A percentile compares a stretch with the other conserved stretches of the same genome.
Conservation (phyloP, 2,797 vertebrate species). For the Vultur gryphus region DNA sequence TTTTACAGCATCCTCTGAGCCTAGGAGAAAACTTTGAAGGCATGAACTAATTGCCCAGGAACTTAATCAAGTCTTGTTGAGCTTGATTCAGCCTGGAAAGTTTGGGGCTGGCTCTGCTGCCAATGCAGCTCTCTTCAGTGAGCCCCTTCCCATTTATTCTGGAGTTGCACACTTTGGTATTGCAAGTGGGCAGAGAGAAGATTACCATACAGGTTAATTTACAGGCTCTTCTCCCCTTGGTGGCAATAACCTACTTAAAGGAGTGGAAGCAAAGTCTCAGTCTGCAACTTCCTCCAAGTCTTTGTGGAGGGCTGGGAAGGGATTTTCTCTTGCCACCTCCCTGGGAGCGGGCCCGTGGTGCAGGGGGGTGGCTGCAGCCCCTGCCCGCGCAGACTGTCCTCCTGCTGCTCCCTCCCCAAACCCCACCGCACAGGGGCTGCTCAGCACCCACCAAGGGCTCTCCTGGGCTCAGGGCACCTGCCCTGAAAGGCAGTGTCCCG, state of each 20-base stretch:
- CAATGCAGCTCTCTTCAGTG: not conserved
- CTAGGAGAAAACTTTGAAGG: not conserved
- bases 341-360: accelerated
- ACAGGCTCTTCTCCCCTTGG: not conserved
- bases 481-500: accelerated
- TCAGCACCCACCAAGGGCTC: not conserved
- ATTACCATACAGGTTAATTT: not conserved
- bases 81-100: not conserved
- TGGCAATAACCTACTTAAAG: not conserved
- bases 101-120: not conserved
- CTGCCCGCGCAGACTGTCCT: accelerated
- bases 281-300: not conserved
- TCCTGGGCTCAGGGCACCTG: not conserved
- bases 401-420: not conserved
- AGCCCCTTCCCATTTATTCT: not conserved
- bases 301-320: not conserved
- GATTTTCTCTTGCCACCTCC: not conserved
- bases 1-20: not conserved
- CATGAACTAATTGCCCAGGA: not conserved
- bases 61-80: not conserved
- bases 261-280: not conserved
- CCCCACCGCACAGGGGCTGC: accelerated
- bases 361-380: not conserved
- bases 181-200: not conserved
- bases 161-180: not conserved